Percentiles rank a stretch among this genome's conserved stretches.
phyloP scores from a whole-genome alignment of 2,888 invertebrate species.

The Pelosia muscerda region DNA sequence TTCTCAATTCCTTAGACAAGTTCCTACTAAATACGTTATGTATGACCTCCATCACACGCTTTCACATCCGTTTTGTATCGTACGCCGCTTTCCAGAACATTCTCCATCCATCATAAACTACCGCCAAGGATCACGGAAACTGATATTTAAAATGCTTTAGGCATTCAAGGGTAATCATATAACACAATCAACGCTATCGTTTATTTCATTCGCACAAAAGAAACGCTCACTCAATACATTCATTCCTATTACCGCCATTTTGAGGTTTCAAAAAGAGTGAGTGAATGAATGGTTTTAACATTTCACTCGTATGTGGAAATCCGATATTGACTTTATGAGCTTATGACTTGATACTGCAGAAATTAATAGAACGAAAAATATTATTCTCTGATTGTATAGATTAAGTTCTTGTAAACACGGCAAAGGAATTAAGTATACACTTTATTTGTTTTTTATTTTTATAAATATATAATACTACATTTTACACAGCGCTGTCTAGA shows the following conservation, averaged over 20 bases:
- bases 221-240: constrained; percentile 41
- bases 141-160: constrained; percentile 26
- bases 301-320: constrained; percentile 43
- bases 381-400: not conserved
- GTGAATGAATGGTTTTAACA: constrained; percentile 23
- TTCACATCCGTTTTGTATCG: constrained; percentile 32
- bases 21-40: constrained; percentile 16
- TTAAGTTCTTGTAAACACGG: not conserved
- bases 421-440: too few relatives aligned
- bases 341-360: not conserved
- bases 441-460: too few relatives aligned
- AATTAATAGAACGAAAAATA: not conserved
- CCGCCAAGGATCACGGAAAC: constrained; percentile 30
- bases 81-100: constrained; percentile 19
- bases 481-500: too few relatives aligned
- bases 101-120: constrained; percentile 2
- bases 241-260: constrained; percentile 3
- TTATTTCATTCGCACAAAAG: constrained; percentile 41
- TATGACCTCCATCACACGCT: constrained; percentile 41
- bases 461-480: too few relatives aligned
- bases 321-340: constrained; percentile 46
- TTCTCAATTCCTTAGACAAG: not conserved
- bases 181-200: constrained; percentile 43
- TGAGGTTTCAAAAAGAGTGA: not conserved
- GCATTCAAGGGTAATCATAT: constrained; percentile 50